Percentiles rank a stretch among this genome's conserved stretches.
phyloP scores from a whole-genome alignment of 2,888 invertebrate species.

The Chalcosyrphus nemorum region DNA sequence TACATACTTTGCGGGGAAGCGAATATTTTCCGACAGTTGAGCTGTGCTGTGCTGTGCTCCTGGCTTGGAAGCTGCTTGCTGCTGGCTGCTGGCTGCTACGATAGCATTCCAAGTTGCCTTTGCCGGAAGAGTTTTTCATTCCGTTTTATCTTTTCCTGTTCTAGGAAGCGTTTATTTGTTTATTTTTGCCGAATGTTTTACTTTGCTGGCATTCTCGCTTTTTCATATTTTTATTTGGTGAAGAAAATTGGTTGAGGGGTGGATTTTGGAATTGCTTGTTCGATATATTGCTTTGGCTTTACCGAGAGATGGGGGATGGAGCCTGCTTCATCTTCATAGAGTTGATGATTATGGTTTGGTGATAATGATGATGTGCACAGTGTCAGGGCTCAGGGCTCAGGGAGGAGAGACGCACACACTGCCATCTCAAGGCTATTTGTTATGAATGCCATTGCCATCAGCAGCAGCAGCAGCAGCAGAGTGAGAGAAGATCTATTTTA shows the following conservation, averaged over 20 bases:
- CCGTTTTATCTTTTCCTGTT: conserved; percentile 64
- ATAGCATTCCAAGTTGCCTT: conserved; percentile 41
- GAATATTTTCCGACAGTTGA: conserved; percentile 57
- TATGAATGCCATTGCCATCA: conserved; percentile 43
- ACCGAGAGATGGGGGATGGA: not conserved
- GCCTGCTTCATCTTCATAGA: not conserved
- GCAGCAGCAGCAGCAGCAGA: conserved; percentile 12
- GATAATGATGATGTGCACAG: conserved; percentile 53
- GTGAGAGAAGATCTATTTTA: conserved; percentile 32
- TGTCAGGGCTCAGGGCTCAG: no score
- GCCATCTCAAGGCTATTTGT: conserved; percentile 36
- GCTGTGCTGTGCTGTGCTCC: no score
- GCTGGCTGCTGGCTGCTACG: not conserved
- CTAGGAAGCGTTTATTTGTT: conserved; percentile 69
- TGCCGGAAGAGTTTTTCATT: conserved; percentile 66
- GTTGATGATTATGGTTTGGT: conserved; percentile 41
- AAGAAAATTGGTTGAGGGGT: conserved; percentile 30
- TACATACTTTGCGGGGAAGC: conserved; percentile 55
- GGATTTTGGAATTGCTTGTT: conserved; percentile 21
- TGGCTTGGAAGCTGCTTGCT: not conserved
- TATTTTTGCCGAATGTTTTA: conserved; percentile 67
- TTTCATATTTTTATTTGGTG: conserved; percentile 60
- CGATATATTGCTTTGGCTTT: conserved; percentile 36
- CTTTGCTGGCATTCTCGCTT: conserved; percentile 48
- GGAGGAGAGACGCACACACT: not conserved